phyloP scores from a whole-genome alignment of 2,113 vertebrate species.

The Cottus gobio region DNA sequence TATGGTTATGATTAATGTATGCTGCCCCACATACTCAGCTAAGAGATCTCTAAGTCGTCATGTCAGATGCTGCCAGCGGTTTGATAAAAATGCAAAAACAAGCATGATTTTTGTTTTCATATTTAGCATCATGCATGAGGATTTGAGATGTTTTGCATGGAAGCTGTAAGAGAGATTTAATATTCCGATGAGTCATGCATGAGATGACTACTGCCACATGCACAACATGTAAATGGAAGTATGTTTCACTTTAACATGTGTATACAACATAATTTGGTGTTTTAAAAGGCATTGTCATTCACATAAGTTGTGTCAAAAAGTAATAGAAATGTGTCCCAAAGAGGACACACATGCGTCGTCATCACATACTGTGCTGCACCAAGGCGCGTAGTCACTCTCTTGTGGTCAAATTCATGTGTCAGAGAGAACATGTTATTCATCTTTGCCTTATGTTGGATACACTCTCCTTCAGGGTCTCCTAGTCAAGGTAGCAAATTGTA shows the following conservation, averaged over 20 bases:
- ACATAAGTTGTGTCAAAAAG: constrained; percentile 10
- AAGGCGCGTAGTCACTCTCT: background rate
- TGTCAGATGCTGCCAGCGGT: constrained; percentile 52
- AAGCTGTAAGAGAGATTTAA: constrained; percentile 38
- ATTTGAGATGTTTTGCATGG: constrained; percentile 52
- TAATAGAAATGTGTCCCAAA: constrained; percentile 10
- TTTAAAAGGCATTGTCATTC: constrained; percentile 28
- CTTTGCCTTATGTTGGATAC: constrained; percentile 18
- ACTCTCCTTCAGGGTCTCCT: constrained; percentile 27
- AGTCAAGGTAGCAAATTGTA: constrained; percentile 27
- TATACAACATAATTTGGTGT: constrained; percentile 1
- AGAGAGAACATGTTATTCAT: constrained; percentile 4
- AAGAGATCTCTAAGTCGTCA: constrained; percentile 45
- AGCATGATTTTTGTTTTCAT: constrained; percentile 45
- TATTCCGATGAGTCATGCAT: constrained; percentile 62
- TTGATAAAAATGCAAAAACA: constrained; percentile 58
- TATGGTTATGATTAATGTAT: constrained; percentile 75
- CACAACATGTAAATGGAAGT: background rate
- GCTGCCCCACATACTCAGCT: constrained; percentile 67
- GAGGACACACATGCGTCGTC: background rate
- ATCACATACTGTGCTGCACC: background rate
- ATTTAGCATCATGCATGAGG: constrained; percentile 29
- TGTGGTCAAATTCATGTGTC: background rate
- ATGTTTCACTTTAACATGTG: constrained; percentile 3
- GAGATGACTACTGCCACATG: constrained; percentile 30